Conservation (phyloP, 1,140 invertebrate species). For the Halotydeus destructor region DNA sequence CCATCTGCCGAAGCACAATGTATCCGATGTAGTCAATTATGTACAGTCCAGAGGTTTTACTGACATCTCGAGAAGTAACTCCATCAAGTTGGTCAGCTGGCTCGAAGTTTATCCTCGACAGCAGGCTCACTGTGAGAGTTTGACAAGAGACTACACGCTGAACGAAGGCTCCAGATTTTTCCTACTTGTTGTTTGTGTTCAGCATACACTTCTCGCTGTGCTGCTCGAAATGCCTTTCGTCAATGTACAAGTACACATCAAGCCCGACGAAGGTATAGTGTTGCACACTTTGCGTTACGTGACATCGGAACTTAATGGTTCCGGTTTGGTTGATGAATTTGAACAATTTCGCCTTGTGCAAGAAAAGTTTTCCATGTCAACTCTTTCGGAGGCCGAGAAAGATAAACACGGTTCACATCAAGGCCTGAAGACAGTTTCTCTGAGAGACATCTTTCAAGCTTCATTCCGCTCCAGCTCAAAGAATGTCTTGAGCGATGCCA, state of each 20-base stretch:
- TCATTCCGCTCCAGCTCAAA: not conserved
- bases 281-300: conserved; percentile 3
- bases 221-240: conserved; percentile 6
- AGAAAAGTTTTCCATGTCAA: not conserved
- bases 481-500: not conserved
- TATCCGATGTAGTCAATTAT: conserved; percentile 2
- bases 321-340: not conserved
- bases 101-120: conserved; percentile 3
- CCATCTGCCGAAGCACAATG: conserved; percentile 2
- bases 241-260: not conserved
- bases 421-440: not conserved
- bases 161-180: conserved; percentile 3
- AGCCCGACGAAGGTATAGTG: conserved; percentile 5
- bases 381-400: not conserved
- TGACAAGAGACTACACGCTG: not conserved
- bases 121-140: not conserved
- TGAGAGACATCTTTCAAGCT: not conserved
- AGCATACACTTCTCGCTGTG: not conserved
- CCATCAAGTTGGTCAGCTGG: conserved; percentile 6
- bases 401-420: too few species aligned
- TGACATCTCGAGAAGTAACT: not conserved
- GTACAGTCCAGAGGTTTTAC: conserved; percentile 1
- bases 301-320: not conserved
- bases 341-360: not conserved
- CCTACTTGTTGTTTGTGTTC: not conserved